Evolutionary conservation across 2,113 vertebrate species (phyloP).

Genomic region (Anolis sagrei): DNA sequence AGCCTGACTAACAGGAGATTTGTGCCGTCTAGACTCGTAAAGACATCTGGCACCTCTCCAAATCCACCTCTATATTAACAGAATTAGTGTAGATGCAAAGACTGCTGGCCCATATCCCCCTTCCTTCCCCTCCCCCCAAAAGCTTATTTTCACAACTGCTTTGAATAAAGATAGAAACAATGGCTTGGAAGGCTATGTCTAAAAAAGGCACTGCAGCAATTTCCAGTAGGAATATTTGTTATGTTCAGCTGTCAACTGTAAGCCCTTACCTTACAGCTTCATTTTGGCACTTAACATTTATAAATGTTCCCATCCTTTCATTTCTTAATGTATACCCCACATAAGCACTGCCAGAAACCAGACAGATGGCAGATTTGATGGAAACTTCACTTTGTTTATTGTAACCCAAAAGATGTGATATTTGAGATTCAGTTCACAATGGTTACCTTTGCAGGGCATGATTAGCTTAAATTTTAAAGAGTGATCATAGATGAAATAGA

Average conservation of each 20-base stretch:
- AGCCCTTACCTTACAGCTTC: neutral
- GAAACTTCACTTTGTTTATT: neutral
- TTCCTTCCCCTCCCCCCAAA: neutral
- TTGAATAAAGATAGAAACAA: conserved; percentile 6
- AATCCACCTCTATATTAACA: conserved; percentile 6
- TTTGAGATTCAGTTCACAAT: neutral
- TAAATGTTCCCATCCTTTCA: neutral
- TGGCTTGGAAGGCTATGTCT: neutral
- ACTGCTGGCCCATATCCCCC: neutral
- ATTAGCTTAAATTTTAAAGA: neutral
- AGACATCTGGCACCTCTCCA: conserved; percentile 15
- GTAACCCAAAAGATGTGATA: neutral
- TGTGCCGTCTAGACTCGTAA: neutral
- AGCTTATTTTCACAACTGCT: conserved; percentile 19
- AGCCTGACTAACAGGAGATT: neutral
- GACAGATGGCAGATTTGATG: neutral
- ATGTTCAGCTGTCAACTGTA: neutral
- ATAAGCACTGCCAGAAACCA: neutral
- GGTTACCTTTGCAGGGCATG: neutral
- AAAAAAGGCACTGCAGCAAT: neutral
- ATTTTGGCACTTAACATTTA: neutral
- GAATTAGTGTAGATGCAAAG: conserved; percentile 20
- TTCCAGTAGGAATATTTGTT: neutral
- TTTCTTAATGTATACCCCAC: neutral
- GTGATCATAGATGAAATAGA: neutral